Evolutionary conservation across 2,797 vertebrate species (phyloP).

Genomic region (Silurus aristotelis): DNA sequence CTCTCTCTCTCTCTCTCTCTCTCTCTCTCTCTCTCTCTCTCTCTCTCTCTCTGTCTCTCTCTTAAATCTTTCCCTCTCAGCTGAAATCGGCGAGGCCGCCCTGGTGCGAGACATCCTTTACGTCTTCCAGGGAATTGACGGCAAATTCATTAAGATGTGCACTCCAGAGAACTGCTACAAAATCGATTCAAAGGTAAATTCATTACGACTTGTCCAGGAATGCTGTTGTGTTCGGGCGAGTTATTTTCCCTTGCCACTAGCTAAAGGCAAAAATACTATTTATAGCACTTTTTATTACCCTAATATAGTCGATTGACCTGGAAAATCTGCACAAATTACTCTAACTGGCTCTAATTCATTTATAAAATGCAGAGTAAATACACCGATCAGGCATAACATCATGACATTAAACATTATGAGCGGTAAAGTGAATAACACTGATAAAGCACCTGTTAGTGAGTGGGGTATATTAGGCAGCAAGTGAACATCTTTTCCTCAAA

Average conservation of each 20-base stretch:
- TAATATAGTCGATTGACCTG: background rate
- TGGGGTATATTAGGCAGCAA: no score
- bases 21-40: constrained; percentile 6
- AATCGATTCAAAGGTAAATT: constrained; percentile 89
- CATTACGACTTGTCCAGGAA: background rate
- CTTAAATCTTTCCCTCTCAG: constrained; percentile 55
- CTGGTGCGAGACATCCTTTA: constrained; percentile 95
- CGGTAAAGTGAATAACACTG: no score
- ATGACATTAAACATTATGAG: no score
- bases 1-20: background rate
- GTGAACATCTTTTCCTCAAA: no score
- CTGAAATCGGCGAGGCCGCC: constrained; percentile 85
- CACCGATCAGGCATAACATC: no score
- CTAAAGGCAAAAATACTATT: background rate
- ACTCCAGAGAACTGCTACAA: constrained; percentile 90
- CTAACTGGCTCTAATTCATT: background rate
- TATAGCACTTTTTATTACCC: background rate
- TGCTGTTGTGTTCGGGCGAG: background rate
- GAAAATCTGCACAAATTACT: background rate
- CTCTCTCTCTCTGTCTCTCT: background rate
- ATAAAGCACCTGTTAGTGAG: no score
- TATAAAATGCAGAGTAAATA: no score
- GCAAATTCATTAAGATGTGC: constrained; percentile 94
- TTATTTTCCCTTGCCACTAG: background rate
- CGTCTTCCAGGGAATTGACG: constrained; percentile 98